Base-by-base conservation (phyloP, 2,113 vertebrate species). In the Hassar affinis region DNA sequence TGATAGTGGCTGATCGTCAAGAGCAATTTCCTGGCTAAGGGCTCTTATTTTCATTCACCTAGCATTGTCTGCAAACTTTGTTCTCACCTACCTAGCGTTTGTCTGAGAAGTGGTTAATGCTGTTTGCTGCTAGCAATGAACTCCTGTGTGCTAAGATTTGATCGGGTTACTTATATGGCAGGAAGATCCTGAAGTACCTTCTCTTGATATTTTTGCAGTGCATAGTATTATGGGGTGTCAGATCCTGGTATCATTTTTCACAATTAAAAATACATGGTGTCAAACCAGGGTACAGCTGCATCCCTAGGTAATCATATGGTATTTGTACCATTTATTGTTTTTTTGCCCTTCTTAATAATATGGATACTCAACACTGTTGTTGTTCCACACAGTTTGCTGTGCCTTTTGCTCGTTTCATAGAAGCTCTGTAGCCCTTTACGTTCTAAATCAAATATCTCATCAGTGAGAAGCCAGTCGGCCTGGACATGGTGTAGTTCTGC, bases 321-420 rank as follows among this genome's bases (percentile, higher is more conserved):
- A 49, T 49, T 49, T 30, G 69, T 9, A 14, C 11, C 35, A 45
- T 35, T 35, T 66, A 8, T 30, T 17, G 4, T n/a, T 42, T 69
- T 10, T 38, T 20, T 3, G 18, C 18, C 18, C 66, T 66, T 35
- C 35, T 42, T 18, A 25, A 42, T 69, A 22, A 42, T 45, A 25
- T 20, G 20, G 68, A 14, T 68, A 38, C 38, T 38, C 68, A n/a
- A 45, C 38, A 71, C 42, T 69, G 22, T 45, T 18, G 69, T 74
- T 76, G 9, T 54, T 52, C 30, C 51, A 35, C 27, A 33, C 27
- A 52, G 17, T 54, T 22, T 14, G 51, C 30, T 22, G 30, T 77
- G 74, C 9, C 17, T 68, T 79, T 51, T 80, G 27, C 45, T 66
- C 30, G 45, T 47, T 64, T 64, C 64, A 33, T 76, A 76, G 27